A percentile compares a stretch with the other conserved stretches of the same genome.
phyloP scores from a whole-genome alignment of 1,140 invertebrate genomes.

The Plectrocnemia conspersa region DNA sequence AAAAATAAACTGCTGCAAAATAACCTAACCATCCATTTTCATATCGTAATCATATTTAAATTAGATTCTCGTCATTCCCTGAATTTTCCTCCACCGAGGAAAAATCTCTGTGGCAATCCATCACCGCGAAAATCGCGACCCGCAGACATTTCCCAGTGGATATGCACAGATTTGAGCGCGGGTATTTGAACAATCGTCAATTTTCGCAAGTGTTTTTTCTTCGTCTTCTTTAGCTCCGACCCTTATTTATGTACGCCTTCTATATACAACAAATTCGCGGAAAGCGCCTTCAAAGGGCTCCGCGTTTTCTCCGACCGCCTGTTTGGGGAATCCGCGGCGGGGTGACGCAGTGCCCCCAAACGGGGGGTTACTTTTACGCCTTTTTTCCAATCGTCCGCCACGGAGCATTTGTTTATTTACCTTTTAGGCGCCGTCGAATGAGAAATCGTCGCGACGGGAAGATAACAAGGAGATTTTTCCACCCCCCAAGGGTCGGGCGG shows the following conservation, averaged over 20 bases:
- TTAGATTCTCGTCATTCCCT: too few relatives aligned
- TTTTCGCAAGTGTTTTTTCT: slow-evolving; percentile 23
- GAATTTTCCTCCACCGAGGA: slow-evolving; percentile 2
- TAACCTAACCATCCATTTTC: too few relatives aligned
- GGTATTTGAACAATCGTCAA: slow-evolving; percentile 31
- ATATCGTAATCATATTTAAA: too few relatives aligned
- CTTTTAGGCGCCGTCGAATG: slow-evolving; percentile 5
- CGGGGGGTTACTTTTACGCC: slow-evolving; percentile 19
- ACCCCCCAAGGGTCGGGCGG: background rate
- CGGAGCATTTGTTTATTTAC: slow-evolving; percentile 30
- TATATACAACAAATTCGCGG: background rate
- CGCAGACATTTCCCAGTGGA: slow-evolving; percentile 15
- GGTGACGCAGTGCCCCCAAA: slow-evolving; percentile 4
- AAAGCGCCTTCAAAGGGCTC: background rate
- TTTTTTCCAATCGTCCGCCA: slow-evolving; percentile 6
- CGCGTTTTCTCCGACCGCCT: background rate
- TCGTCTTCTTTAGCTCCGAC: background rate
- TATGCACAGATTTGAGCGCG: slow-evolving; percentile 21
- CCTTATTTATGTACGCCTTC: background rate
- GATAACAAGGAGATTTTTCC: slow-evolving; percentile 10
- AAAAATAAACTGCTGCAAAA: too few relatives aligned
- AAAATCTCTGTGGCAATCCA: slow-evolving; percentile 25
- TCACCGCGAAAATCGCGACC: slow-evolving; percentile 13
- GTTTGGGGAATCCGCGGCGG: background rate
- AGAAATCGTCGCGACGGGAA: background rate